Evolutionary conservation across 2,113 vertebrate species (phyloP), one percentile per base, ranked within the genome.

Genomic region (Siniperca chuatsi): DNA sequence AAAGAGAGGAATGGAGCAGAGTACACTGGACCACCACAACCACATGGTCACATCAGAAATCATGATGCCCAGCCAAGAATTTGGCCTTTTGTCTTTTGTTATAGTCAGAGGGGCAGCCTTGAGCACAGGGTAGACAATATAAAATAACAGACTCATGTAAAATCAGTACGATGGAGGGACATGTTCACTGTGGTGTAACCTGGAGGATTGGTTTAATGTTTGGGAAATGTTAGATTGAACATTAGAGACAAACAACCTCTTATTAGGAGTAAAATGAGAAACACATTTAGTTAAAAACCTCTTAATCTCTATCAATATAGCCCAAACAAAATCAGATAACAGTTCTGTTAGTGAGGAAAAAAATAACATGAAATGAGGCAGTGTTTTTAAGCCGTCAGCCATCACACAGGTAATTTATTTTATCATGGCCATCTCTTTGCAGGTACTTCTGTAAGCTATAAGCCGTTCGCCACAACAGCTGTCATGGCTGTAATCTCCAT

Each of bases 401-500:
- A 50, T 92, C 93, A 89, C 85, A 83, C 86, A 93, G 89, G 93
- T 96, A 94, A 96, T 96, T 95, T 95, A 95, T 95, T 96, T 96
- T 95, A 96, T 96, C 95, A 8, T 29, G 23, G 76, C 86, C 87
- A 95, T 96, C 95, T 92, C 87, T 90, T 89, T 76, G 84, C 85
- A 90, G 92, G 87, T 92, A 90, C 92, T 91, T 92, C 87, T 92
- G 89, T 93, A 95, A 95, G 94, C 92, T 89, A 71, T 94, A 90
- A 96, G 90, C 92, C 82, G 67, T 93, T 91, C 71, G 74, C 94
- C 86, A 93, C 90, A 93, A 92, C 93, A 94, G 90, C 93, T 94
- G 94, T 93, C 94, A 94, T 86, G 85, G 87, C 90, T 88, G 86
- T 93, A 94, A 94, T 92, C 94, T 92, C 86, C 86, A 81, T 87